Percentiles rank a stretch among this genome's conserved stretches.
phyloP scores from a whole-genome alignment of 2,113 vertebrate species.

The Thamnaconus septentrionalis region DNA sequence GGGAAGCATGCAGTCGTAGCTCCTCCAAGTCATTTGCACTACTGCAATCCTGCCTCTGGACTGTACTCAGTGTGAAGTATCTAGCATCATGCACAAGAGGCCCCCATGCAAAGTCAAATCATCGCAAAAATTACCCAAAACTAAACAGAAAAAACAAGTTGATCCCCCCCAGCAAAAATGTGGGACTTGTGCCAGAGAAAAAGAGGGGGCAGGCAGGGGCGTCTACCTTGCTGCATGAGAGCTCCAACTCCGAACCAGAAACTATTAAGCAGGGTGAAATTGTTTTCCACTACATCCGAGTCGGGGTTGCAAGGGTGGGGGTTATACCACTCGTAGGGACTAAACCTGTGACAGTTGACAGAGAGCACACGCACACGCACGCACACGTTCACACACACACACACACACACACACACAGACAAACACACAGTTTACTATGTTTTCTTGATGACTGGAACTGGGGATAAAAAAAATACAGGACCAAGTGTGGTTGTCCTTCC shows the following conservation, averaged over 20 bases:
- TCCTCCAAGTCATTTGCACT: too few relatives aligned
- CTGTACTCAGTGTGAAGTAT: conserved; percentile 7
- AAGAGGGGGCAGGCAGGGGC: conserved; percentile 70
- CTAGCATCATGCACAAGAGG: neutral
- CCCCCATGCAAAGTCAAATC: neutral
- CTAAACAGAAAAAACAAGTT: neutral
- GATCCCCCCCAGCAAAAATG: neutral
- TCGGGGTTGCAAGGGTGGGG: conserved; percentile 99
- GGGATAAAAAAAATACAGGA: too few relatives aligned
- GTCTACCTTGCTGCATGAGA: conserved; percentile 99
- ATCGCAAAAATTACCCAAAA: too few relatives aligned
- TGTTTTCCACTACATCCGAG: conserved; percentile 99
- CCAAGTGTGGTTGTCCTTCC: too few relatives aligned
- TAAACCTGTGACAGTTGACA: conserved; percentile 97
- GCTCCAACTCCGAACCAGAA: conserved; percentile 99
- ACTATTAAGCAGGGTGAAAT: conserved; percentile 99
- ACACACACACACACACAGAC: neutral
- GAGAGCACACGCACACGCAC: conserved; percentile 71
- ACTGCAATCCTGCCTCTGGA: too few relatives aligned
- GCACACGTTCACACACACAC: conserved; percentile 6
- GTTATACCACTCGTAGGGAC: conserved; percentile 99
- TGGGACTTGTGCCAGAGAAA: neutral
- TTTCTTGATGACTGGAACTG: too few relatives aligned
- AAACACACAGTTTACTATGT: too few relatives aligned
- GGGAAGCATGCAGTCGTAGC: too few relatives aligned